Percentiles rank a stretch among this genome's conserved stretches.
These are phyloP conservation scores for Bembecia ichneumoniformis DNA, from an alignment of 2,888 invertebrate genomes.

Conservation along the genomic window DNA sequence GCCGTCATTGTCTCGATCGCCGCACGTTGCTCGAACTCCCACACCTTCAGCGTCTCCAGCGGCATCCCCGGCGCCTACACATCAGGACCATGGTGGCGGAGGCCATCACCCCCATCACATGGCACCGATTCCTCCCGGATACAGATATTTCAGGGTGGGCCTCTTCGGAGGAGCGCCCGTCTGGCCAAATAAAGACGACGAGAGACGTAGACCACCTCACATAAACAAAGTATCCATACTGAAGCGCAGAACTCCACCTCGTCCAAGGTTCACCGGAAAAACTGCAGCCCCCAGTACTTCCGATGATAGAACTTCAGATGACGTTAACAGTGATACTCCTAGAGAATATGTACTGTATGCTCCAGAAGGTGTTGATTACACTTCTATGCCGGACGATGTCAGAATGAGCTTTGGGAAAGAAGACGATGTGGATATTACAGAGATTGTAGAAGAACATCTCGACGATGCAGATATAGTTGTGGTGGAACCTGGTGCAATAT, in stretches of 20 bases:
- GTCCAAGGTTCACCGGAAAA: slow-evolving; percentile 47
- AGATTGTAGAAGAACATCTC: slow-evolving; percentile 40
- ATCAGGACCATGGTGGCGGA: slow-evolving; percentile 34
- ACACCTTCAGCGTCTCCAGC: slow-evolving; percentile 54
- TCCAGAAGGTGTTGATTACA: slow-evolving; percentile 73
- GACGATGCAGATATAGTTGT: slow-evolving; percentile 76
- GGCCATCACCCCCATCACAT: slow-evolving; percentile 69
- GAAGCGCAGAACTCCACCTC: slow-evolving; percentile 74
- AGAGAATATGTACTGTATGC: slow-evolving; percentile 77
- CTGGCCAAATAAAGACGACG: slow-evolving; percentile 68
- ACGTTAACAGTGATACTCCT: slow-evolving; percentile 68
- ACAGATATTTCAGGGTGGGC: slow-evolving; percentile 75
- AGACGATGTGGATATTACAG: slow-evolving; percentile 42
- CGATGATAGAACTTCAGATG: slow-evolving; percentile 17
- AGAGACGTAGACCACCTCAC: slow-evolving; percentile 42
- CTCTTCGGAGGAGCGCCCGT: slow-evolving; percentile 78
- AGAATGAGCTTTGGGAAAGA: slow-evolving; percentile 34
- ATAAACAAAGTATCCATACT: slow-evolving; percentile 73
- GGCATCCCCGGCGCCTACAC: slow-evolving; percentile 48
- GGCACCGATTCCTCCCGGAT: slow-evolving; percentile 73
- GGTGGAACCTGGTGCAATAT: slow-evolving; percentile 72
- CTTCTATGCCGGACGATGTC: slow-evolving; percentile 64
- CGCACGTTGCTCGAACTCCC: slow-evolving; percentile 66
- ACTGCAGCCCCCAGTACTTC: slow-evolving; percentile 28
- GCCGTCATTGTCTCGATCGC: slow-evolving; percentile 70